Conservation (phyloP, 2,888 invertebrate species). For the Leistus spinibarbis region DNA sequence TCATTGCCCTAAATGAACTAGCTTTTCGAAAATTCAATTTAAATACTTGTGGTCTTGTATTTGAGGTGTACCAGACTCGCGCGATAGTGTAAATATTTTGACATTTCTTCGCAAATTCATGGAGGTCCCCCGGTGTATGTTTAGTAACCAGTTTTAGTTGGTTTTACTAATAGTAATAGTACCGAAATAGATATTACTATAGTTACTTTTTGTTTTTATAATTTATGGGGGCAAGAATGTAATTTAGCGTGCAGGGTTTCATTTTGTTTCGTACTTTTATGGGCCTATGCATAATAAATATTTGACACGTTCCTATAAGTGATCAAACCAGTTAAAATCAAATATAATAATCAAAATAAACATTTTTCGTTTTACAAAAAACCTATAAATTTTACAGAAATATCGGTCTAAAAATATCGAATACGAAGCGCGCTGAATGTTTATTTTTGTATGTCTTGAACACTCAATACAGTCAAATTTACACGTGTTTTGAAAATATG, state of each 20-base stretch:
- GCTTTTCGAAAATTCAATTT: not conserved
- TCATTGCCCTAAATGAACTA: too few species aligned
- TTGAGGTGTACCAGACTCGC: not conserved
- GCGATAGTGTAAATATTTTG: conserved; percentile 1
- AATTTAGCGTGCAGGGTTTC: not conserved
- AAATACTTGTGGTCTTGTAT: not conserved
- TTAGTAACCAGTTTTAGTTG: not conserved
- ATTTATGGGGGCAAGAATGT: not conserved
- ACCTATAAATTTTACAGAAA: too few species aligned
- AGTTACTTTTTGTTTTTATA: not conserved
- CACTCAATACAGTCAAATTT: conserved; percentile 1
- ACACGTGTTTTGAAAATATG: not conserved
- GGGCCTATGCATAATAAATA: too few species aligned
- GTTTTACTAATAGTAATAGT: not conserved
- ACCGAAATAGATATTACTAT: conserved; percentile 1
- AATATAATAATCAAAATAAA: too few species aligned
- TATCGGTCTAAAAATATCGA: too few species aligned
- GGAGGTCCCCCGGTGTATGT: not conserved
- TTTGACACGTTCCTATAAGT: too few species aligned
- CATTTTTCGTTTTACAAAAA: too few species aligned
- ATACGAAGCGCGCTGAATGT: too few species aligned
- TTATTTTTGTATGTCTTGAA: not conserved
- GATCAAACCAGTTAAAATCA: too few species aligned
- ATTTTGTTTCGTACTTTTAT: too few species aligned
- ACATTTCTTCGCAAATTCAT: conserved; percentile 1